phyloP scores from a whole-genome alignment of 2,888 invertebrate species.

The Volucella inflata region DNA sequence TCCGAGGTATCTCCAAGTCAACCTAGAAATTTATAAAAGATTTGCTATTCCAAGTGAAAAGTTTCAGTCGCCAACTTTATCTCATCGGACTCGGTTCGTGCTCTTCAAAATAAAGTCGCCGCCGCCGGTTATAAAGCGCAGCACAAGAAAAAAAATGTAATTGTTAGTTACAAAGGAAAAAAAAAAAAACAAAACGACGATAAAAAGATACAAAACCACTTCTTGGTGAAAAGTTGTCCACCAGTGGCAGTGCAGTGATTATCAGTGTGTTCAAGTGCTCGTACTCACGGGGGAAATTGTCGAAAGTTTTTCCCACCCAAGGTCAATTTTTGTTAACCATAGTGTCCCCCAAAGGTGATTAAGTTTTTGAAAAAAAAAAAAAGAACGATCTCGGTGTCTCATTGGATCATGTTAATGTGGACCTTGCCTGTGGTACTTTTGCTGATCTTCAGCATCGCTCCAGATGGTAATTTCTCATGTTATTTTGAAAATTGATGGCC shows the following conservation, averaged over 20 bases:
- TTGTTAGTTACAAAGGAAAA: conserved; percentile 12
- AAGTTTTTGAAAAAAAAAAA: neutral
- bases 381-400: neutral
- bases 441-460: conserved; percentile 31
- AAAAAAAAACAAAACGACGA: conserved; percentile 18
- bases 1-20: conserved; percentile 4
- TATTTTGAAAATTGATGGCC: conserved; percentile 30
- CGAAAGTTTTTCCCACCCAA: conserved; percentile 67
- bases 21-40: conserved; percentile 63
- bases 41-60: conserved; percentile 29
- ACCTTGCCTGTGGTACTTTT: conserved; percentile 33
- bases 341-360: conserved; percentile 13
- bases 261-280: conserved; percentile 15
- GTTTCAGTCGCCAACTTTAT: conserved; percentile 49
- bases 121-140: conserved; percentile 39
- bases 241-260: neutral
- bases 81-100: conserved; percentile 36
- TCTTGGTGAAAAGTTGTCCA: conserved; percentile 57
- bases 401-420: conserved; percentile 46
- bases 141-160: conserved; percentile 35
- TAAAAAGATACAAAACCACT: conserved; percentile 49
- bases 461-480: conserved; percentile 63
- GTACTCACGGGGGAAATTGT: conserved; percentile 44
- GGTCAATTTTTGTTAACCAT: conserved; percentile 47
- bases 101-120: neutral